Evolutionary conservation across 2,113 vertebrate genomes (phyloP).

Genomic region (Cephalopterus ornatus): DNA sequence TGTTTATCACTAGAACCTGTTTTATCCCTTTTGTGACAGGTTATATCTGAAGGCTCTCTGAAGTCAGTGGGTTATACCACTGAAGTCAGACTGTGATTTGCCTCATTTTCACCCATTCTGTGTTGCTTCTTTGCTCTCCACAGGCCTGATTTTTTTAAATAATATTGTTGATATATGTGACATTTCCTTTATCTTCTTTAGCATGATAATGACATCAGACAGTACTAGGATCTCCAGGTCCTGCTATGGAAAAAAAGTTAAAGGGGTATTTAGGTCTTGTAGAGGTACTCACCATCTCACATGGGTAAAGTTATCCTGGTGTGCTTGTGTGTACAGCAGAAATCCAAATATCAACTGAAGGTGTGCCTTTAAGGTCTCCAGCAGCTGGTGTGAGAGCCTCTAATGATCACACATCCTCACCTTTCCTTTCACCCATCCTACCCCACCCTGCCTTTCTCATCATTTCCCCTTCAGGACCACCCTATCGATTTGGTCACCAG

Average conservation of each 20-base stretch:
- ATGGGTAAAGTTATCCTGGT: neutral
- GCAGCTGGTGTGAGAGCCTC: neutral
- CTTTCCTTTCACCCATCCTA: neutral
- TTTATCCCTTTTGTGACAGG: neutral
- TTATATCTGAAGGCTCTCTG: neutral
- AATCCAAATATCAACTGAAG: neutral
- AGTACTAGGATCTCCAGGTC: neutral
- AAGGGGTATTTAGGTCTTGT: neutral
- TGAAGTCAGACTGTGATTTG: neutral
- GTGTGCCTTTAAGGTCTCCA: neutral
- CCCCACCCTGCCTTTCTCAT: neutral
- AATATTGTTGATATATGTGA: neutral
- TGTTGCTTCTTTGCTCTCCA: neutral
- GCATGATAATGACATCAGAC: neutral
- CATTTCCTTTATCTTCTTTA: neutral
- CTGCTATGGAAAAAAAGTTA: neutral
- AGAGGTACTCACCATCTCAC: neutral
- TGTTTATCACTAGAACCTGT: neutral
- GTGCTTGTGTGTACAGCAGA: neutral
- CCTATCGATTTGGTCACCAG: neutral
- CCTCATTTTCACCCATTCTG: neutral
- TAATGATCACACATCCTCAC: neutral
- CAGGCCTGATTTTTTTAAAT: neutral
- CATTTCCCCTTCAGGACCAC: neutral
- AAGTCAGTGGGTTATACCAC: neutral